Conservation (phyloP, 2,797 vertebrate genomes). For the Aselliscus stoliczkanus region DNA sequence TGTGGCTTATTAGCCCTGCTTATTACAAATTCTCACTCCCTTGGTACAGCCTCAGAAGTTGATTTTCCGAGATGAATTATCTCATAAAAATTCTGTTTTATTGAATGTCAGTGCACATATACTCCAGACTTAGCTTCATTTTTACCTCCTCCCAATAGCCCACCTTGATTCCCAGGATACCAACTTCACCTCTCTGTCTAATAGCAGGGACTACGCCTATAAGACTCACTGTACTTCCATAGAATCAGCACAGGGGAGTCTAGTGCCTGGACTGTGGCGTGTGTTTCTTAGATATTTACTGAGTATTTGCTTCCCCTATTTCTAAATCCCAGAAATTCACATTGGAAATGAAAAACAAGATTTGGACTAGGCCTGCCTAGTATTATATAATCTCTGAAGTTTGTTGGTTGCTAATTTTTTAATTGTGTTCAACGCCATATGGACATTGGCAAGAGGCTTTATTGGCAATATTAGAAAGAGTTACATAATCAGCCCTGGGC, state of each 20-base stretch:
- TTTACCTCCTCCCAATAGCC: background rate
- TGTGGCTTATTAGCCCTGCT: background rate
- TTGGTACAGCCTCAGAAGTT: background rate
- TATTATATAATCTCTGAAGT: background rate
- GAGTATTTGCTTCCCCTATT: background rate
- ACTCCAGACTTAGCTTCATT: background rate
- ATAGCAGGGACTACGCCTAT: background rate
- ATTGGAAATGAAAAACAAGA: background rate
- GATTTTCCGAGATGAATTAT: background rate
- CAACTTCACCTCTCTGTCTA: background rate
- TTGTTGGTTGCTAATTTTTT: background rate
- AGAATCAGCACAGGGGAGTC: background rate
- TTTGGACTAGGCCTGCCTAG: background rate
- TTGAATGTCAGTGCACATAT: background rate
- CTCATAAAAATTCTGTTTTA: background rate
- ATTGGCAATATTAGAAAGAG: background rate
- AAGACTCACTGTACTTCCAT: background rate
- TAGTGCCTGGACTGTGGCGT: background rate
- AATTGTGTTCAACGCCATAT: background rate
- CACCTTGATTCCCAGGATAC: background rate
- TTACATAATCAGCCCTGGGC: background rate
- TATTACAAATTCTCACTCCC: background rate
- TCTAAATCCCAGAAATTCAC: background rate
- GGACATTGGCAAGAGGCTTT: background rate
- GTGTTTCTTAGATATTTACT: background rate